phyloP scores from a whole-genome alignment of 1,140 invertebrate species.

The Homalodisca vitripennis region DNA sequence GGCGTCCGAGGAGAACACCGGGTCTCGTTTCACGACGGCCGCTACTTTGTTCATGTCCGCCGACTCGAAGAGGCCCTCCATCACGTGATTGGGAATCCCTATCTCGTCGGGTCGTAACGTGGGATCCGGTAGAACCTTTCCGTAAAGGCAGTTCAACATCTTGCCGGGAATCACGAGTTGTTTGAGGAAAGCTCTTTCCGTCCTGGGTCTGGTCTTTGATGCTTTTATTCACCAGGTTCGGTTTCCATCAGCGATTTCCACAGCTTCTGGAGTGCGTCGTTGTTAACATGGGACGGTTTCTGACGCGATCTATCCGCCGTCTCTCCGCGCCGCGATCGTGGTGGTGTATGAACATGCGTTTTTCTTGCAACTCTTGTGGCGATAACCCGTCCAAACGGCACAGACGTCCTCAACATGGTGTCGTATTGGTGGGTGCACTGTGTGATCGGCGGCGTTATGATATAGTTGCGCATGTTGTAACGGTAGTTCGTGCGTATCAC shows the following conservation, averaged over 20 bases:
- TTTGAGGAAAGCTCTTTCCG: conserved; percentile 21
- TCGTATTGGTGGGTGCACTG: no score
- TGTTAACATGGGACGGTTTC: no score
- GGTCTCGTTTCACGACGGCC: conserved; percentile 2
- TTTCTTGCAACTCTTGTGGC: no score
- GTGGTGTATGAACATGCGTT: no score
- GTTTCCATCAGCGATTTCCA: conserved; percentile 1
- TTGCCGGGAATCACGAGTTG: conserved; percentile 9
- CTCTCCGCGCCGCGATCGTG: no score
- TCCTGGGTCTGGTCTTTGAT: conserved; percentile 6
- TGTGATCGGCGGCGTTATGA: no score
- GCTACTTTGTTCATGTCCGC: not conserved
- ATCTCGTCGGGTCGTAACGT: conserved; percentile 3
- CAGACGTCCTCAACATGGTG: no score
- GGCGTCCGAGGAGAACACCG: conserved; percentile 4
- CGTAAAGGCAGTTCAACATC: conserved; percentile 17
- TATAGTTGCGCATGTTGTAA: no score
- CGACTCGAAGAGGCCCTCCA: not conserved
- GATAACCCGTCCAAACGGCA: no score
- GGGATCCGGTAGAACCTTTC: conserved; percentile 10
- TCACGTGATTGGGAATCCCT: not conserved
- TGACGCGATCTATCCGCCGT: no score
- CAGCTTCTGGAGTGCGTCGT: not conserved
- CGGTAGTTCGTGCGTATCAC: no score
- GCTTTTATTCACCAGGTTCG: conserved; percentile 12